phyloP scores from a whole-genome alignment of 2,888 invertebrate species.

The Vesta saturnalis region DNA sequence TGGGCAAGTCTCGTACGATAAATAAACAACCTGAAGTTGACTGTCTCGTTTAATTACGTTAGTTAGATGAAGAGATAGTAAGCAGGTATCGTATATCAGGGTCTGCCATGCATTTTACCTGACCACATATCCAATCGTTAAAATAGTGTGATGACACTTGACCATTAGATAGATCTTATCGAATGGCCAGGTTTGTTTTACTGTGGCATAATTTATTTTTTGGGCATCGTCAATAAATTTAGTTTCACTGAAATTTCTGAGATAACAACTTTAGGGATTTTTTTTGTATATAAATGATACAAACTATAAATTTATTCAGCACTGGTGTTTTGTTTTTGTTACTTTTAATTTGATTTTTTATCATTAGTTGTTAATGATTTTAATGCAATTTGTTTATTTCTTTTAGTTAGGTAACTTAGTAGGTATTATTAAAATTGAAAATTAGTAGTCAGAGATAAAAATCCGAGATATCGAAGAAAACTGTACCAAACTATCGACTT shows the following conservation, averaged over 20 bases:
- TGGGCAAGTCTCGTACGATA: slow-evolving; percentile 40
- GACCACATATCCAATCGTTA: slow-evolving; percentile 39
- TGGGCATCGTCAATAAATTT: slow-evolving; percentile 28
- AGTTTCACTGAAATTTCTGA: slow-evolving; percentile 15
- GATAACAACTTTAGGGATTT: background rate
- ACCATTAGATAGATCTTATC: slow-evolving; percentile 44
- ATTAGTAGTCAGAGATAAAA: too few species aligned
- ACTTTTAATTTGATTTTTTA: too few species aligned
- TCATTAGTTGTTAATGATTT: too few species aligned
- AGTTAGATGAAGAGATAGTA: slow-evolving; percentile 59
- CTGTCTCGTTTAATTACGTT: slow-evolving; percentile 61
- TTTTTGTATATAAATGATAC: slow-evolving; percentile 12
- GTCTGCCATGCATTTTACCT: slow-evolving; percentile 38
- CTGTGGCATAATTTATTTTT: slow-evolving; percentile 35
- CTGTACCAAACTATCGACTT: too few species aligned
- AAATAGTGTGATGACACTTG: slow-evolving; percentile 45
- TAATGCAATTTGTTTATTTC: too few species aligned
- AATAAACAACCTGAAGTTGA: slow-evolving; percentile 51
- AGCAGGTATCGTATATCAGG: slow-evolving; percentile 54
- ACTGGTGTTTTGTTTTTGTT: background rate
- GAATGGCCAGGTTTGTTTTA: slow-evolving; percentile 32
- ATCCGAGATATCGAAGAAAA: too few species aligned
- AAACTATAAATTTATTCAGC: slow-evolving; percentile 11
- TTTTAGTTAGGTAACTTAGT: too few species aligned
- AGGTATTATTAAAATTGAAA: too few species aligned